Evolutionary conservation across 2,888 invertebrate species (phyloP).

Genomic region (Pharmacophagus antenor): DNA sequence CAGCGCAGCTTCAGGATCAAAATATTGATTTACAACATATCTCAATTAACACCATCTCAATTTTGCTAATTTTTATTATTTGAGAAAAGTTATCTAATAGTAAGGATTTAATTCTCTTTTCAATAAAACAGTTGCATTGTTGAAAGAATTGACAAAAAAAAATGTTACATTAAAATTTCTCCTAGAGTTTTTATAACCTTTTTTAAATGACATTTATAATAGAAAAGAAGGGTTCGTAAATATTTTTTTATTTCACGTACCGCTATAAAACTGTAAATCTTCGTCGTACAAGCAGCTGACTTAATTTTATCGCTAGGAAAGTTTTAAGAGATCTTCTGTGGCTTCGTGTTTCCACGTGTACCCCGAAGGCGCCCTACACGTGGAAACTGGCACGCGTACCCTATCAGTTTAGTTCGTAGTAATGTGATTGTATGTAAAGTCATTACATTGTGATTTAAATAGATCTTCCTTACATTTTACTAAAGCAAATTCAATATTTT

Average conservation of each 20-base stretch:
- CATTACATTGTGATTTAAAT: background rate
- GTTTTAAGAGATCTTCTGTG: background rate
- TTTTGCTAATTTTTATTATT: no score
- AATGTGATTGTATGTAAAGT: background rate
- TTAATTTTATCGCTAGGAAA: constrained; percentile 1
- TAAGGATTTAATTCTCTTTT: no score
- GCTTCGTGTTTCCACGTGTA: constrained; percentile 1
- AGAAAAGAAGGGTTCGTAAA: background rate
- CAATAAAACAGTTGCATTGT: no score
- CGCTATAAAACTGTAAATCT: background rate
- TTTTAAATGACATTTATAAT: no score
- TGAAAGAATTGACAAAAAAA: no score
- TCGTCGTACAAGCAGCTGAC: background rate
- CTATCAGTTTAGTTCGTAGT: background rate
- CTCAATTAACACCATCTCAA: no score
- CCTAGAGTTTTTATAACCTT: no score
- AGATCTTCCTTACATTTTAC: background rate
- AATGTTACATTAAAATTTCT: no score
- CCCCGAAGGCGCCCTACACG: background rate
- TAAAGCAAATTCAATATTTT: background rate
- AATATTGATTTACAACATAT: no score
- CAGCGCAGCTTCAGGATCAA: no score
- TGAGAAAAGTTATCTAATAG: no score
- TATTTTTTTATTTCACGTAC: background rate
- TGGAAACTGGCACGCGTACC: background rate